These are phyloP conservation scores for Hydraecia micacea DNA, from an alignment of 2,888 invertebrate genomes.

Conservation along the genomic window DNA sequence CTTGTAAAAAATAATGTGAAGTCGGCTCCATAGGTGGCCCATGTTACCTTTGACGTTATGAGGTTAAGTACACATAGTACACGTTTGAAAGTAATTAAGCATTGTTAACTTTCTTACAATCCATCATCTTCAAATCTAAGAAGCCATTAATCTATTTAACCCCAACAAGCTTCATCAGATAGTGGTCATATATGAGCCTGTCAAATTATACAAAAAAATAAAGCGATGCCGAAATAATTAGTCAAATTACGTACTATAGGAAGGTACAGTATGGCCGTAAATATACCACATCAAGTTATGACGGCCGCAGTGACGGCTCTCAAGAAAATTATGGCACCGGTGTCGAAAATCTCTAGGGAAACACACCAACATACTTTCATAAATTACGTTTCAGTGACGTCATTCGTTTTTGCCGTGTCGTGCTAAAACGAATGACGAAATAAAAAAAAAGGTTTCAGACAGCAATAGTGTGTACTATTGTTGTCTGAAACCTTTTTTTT, in stretches of 20 bases:
- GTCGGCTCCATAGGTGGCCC: background rate
- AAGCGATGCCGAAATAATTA: background rate
- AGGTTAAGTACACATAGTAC: background rate
- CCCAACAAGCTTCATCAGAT: background rate
- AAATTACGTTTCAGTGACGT: background rate
- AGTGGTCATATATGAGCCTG: background rate
- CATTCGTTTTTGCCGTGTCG: no score
- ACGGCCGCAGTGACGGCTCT: background rate
- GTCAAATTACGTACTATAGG: background rate
- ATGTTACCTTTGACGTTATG: background rate
- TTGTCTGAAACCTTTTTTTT: no score
- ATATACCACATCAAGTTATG: background rate
- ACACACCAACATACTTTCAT: background rate
- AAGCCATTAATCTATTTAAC: background rate
- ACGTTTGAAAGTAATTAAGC: conserved; percentile 12
- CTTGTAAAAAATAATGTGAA: no score
- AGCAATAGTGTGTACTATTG: no score
- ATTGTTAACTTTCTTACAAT: conserved; percentile 9
- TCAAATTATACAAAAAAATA: background rate
- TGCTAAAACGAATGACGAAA: no score
- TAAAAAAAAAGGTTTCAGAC: no score
- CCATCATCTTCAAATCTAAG: conserved; percentile 41
- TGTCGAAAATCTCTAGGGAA: background rate
- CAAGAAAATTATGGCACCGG: background rate
- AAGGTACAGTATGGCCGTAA: background rate